A percentile compares a stretch with the other conserved stretches of the same genome.
Conservation (phyloP, 2,888 invertebrate species). For the Synergus gifuensis region DNA sequence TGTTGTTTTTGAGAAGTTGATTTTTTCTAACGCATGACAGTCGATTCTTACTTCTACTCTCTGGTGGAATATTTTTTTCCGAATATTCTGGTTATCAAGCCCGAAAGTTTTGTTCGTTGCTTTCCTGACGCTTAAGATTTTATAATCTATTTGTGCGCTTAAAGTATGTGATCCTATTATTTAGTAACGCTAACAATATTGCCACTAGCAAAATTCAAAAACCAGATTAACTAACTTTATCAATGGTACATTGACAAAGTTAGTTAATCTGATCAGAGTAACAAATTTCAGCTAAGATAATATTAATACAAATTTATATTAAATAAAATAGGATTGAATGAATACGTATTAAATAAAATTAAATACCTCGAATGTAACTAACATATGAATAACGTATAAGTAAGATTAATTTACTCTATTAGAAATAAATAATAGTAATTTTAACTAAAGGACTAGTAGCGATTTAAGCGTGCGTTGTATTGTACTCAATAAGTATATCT, state of each 20-base stretch:
- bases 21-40: slow-evolving; percentile 29
- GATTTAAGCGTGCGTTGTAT: slow-evolving; percentile 39
- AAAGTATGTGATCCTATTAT: slow-evolving; percentile 34
- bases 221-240: neutral
- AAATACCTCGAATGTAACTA: neutral
- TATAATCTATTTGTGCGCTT: slow-evolving; percentile 29
- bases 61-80: slow-evolving; percentile 13
- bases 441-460: slow-evolving; percentile 17
- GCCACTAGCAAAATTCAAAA: slow-evolving; percentile 27
- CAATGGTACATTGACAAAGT: neutral
- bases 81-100: slow-evolving; percentile 13
- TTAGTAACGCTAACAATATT: slow-evolving; percentile 36
- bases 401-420: neutral
- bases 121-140: slow-evolving; percentile 29
- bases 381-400: neutral
- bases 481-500: slow-evolving; percentile 36
- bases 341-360: neutral
- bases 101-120: slow-evolving; percentile 24
- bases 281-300: neutral
- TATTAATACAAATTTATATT: neutral
- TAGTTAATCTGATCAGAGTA: neutral
- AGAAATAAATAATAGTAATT: neutral
- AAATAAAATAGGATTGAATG: neutral
- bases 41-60: slow-evolving; percentile 41
- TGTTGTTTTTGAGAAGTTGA: slow-evolving; percentile 3